Evolutionary conservation across 2,888 invertebrate species (phyloP), one percentile per base, ranked within the genome.

Genomic region (Caprella mutica): DNA sequence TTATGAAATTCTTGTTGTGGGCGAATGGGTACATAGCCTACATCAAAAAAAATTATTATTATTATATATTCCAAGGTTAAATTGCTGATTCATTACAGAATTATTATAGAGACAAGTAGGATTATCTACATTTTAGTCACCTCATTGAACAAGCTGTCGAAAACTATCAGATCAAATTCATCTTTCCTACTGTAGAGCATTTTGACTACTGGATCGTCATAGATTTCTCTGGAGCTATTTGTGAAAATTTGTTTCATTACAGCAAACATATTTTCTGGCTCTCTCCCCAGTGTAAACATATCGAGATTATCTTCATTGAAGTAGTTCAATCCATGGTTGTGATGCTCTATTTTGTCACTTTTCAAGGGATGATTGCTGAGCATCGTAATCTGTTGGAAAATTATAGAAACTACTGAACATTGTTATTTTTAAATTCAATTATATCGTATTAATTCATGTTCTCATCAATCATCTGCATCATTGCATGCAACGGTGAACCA

Each of bases 21-120:
- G 40, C 50, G 29, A 60, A 60, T 5, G 60, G 60, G 44, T 56
- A 60, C 3, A 38, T 39, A 1, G 40, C 24, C 60, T 60, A 23
- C 6, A 30, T 5, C 14, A 40, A 21, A n/a, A n/a, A n/a, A n/a
- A n/a, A n/a, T n/a, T n/a, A n/a, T n/a, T n/a, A n/a, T n/a, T n/a
- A n/a, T n/a, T n/a, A n/a, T n/a, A n/a, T n/a, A n/a, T n/a, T n/a
- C n/a, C n/a, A n/a, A n/a, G n/a, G n/a, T n/a, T n/a, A n/a, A n/a
- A n/a, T n/a, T n/a, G n/a, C n/a, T n/a, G n/a, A n/a, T n/a, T n/a
- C n/a, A n/a, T n/a, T n/a, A n/a, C n/a, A n/a, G n/a, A n/a, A n/a
- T n/a, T n/a, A n/a, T n/a, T n/a, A n/a, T n/a, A n/a, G n/a, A n/a
- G n/a, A n/a, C n/a, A n/a, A n/a, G n/a, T n/a, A n/a, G n/a, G n/a